Conservation (phyloP, 2,113 vertebrate genomes). For the Podarcis muralis region DNA sequence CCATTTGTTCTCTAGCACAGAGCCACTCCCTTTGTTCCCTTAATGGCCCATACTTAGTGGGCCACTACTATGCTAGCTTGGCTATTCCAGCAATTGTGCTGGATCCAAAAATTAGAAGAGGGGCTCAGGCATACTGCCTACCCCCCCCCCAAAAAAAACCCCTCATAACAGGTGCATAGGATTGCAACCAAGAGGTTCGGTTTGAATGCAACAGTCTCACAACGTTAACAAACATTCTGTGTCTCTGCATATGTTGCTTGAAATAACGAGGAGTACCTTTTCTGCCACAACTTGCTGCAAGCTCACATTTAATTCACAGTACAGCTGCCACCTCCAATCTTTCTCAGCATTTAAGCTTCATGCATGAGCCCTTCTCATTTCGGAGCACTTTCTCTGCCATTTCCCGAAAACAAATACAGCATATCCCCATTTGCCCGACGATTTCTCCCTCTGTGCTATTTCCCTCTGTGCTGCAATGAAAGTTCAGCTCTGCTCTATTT, state of each 20-base stretch:
- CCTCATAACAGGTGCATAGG: background rate
- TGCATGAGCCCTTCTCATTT: background rate
- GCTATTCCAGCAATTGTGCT: too few species aligned
- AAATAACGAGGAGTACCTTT: rapidly evolving
- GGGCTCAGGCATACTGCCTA: too few species aligned
- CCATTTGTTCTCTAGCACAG: too few species aligned
- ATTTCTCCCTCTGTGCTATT: background rate
- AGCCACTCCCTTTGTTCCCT: too few species aligned
- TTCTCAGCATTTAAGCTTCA: background rate
- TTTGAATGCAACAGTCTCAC: background rate
- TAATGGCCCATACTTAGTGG: too few species aligned
- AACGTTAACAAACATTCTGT: background rate
- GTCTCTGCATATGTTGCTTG: background rate
- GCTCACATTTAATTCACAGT: slow-evolving; percentile 21
- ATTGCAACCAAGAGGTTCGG: background rate
- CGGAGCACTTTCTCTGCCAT: slow-evolving; percentile 12
- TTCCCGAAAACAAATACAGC: background rate
- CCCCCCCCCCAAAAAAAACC: too few species aligned
- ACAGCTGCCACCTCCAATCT: background rate
- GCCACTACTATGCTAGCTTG: too few species aligned
- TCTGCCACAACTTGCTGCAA: slow-evolving; percentile 9
- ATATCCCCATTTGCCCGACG: background rate
- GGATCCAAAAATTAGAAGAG: too few species aligned
- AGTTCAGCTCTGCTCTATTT: slow-evolving; percentile 6
- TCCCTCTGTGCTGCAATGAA: slow-evolving; percentile 1